These are phyloP conservation scores for Tethea ocularis DNA, from an alignment of 2,888 invertebrate genomes.

Conservation along the genomic window DNA sequence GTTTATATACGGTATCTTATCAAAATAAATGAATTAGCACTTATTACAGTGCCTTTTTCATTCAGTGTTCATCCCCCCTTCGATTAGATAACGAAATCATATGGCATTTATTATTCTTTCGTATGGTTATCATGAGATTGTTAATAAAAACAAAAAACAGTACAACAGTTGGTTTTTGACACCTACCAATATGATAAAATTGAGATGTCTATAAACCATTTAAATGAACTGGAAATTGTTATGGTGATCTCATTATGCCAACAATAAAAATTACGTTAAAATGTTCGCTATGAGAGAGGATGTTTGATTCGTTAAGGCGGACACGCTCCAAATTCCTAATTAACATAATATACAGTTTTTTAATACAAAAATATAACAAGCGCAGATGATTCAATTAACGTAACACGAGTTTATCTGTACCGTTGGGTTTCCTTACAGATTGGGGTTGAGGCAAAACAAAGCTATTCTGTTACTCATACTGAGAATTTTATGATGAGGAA, in stretches of 20 bases:
- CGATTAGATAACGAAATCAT: conserved; percentile 5
- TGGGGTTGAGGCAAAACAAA: conserved; percentile 4
- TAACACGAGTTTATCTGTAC: conserved; percentile 1
- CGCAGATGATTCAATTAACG: conserved; percentile 3
- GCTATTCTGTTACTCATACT: not conserved
- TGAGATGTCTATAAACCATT: not conserved
- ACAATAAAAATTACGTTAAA: not conserved
- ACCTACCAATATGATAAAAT: not conserved
- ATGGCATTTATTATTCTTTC: not conserved
- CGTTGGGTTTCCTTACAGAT: conserved; percentile 1
- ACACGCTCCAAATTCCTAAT: not conserved
- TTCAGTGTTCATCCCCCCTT: conserved; percentile 3
- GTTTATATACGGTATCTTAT: not conserved
- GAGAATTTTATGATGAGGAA: not conserved
- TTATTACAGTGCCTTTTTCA: conserved; percentile 3
- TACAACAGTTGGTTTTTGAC: too few relatives aligned
- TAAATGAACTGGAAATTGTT: not conserved
- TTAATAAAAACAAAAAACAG: not conserved
- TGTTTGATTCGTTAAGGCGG: not conserved
- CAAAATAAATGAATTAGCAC: conserved; percentile 6
- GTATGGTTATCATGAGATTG: not conserved
- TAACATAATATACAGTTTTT: conserved; percentile 3
- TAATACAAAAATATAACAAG: conserved; percentile 2
- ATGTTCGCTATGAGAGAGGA: not conserved
- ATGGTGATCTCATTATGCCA: not conserved